Evolutionary conservation across 2,797 vertebrate species (phyloP).

Genomic region (Dendrocincla tyrannina): DNA sequence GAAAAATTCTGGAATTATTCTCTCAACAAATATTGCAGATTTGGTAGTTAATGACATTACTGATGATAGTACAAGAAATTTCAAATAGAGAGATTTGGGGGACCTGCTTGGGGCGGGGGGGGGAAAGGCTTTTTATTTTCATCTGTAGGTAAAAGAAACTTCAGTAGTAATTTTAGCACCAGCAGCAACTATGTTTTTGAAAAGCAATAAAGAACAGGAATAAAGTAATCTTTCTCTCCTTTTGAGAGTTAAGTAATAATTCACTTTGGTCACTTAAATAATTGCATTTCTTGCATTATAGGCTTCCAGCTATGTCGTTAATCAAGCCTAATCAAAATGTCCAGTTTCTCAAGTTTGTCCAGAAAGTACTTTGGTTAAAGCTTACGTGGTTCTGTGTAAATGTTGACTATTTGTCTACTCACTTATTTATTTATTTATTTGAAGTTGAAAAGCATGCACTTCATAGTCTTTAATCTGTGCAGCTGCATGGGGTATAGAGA

Average conservation of each 20-base stretch:
- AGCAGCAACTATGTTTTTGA: not conserved
- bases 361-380: not conserved
- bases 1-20: not conserved
- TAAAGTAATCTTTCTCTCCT: not conserved
- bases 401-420: not conserved
- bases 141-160: not conserved
- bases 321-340: not conserved
- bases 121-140: not conserved
- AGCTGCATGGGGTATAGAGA: not conserved
- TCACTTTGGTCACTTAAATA: not conserved
- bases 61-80: not conserved
- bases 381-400: not conserved
- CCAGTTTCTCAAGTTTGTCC: not conserved
- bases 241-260: not conserved
- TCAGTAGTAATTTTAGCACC: not conserved
- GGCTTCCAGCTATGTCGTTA: not conserved
- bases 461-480: not conserved
- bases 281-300: not conserved
- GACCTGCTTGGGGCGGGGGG: no score
- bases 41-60: not conserved
- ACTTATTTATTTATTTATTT: not conserved
- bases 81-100: not conserved
- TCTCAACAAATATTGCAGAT: not conserved
- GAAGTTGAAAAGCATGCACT: not conserved
- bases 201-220: not conserved